Conservation (phyloP, 2,797 vertebrate species). For the Rallus crepitans region DNA sequence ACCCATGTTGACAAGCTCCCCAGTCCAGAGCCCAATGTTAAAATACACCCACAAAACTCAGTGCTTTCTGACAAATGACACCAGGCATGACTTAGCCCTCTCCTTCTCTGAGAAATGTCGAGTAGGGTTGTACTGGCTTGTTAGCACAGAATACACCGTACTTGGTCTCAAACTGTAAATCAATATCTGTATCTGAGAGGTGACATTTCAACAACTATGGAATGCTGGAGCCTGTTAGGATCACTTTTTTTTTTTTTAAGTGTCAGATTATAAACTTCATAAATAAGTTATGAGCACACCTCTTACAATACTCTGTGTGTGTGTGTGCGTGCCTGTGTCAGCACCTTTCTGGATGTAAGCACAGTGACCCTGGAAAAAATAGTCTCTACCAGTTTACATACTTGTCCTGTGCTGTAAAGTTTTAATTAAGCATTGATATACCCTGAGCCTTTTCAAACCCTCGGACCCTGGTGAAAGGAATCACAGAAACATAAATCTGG, state of each 20-base stretch:
- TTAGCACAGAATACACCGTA: constrained; percentile 58
- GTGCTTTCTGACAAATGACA: constrained; percentile 45
- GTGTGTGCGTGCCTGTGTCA: constrained; percentile 3
- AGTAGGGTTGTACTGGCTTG: constrained; percentile 44
- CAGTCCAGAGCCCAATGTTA: background rate
- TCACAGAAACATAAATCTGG: background rate
- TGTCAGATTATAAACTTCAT: constrained; percentile 75
- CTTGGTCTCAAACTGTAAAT: constrained; percentile 79
- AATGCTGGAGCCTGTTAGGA: constrained; percentile 75
- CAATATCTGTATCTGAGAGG: constrained; percentile 78
- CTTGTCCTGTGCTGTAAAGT: background rate
- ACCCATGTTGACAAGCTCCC: background rate
- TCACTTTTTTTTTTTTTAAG: constrained; percentile 48
- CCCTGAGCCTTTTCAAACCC: background rate
- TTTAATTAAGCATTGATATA: background rate
- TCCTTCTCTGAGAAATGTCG: constrained; percentile 50
- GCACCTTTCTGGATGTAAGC: constrained; percentile 15
- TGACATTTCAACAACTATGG: constrained; percentile 81
- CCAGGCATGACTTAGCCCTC: constrained; percentile 32
- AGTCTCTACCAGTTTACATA: background rate
- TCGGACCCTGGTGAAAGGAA: background rate
- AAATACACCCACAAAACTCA: background rate
- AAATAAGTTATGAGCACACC: constrained; percentile 77
- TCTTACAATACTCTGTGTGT: constrained; percentile 1
- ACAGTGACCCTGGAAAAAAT: constrained; percentile 15